Percentiles rank a stretch among this genome's conserved stretches.
Evolutionary conservation across 2,113 vertebrate genomes (phyloP).

Genomic region (Dicaeum eximium): DNA sequence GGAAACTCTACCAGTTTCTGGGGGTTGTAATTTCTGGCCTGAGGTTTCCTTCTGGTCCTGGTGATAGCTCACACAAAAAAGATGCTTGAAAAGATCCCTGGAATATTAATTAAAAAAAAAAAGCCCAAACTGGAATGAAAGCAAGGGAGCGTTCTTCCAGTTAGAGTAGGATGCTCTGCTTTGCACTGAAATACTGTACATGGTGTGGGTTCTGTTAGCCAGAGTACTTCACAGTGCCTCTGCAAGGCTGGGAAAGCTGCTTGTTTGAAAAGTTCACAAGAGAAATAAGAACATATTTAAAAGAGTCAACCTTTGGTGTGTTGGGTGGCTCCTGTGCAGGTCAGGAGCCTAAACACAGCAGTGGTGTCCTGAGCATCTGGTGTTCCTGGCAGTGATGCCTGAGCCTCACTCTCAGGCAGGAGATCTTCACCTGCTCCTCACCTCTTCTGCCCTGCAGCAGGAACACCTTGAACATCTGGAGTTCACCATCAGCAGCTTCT

Average conservation of each 20-base stretch:
- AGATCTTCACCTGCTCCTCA: background rate
- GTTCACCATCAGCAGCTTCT: background rate
- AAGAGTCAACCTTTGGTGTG: background rate
- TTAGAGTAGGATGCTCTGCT: background rate
- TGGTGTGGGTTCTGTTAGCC: background rate
- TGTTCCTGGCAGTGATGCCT: background rate
- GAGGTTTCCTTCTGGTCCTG: background rate
- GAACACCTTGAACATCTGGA: fast-evolving
- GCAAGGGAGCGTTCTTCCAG: background rate
- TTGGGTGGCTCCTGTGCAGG: background rate
- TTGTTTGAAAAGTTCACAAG: background rate
- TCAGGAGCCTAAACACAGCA: background rate
- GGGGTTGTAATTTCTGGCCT: background rate
- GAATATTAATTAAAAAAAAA: background rate
- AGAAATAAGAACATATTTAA: background rate
- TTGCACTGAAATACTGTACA: background rate
- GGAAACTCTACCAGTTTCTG: background rate
- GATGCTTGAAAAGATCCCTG: background rate
- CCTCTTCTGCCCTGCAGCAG: background rate
- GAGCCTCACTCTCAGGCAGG: background rate
- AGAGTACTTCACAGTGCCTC: background rate
- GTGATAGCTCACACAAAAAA: background rate
- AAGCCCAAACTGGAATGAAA: background rate
- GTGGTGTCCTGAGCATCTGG: background rate
- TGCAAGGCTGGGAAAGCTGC: background rate